Percentiles rank a stretch among this genome's conserved stretches.
Conservation (phyloP, 2,888 invertebrate species). For the Norana najaformis region DNA sequence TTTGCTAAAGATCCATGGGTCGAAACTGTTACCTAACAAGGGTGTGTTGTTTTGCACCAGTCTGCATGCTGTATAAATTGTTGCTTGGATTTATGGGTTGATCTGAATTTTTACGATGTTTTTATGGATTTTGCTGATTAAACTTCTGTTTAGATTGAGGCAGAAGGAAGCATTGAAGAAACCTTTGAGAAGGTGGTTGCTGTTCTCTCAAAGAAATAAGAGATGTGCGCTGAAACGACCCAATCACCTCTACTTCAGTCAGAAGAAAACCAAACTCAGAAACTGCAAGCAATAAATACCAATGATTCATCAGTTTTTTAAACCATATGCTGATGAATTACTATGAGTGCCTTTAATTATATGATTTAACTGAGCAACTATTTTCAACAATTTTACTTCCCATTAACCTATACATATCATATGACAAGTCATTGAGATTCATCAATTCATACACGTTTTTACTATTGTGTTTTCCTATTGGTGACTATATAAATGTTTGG, state of each 20-base stretch:
- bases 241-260: not conserved
- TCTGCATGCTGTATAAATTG: too few relatives aligned
- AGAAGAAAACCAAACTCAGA: not conserved
- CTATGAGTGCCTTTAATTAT: not conserved
- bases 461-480: not conserved
- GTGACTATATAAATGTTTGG: not conserved
- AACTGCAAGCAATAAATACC: constrained; percentile 5
- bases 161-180: constrained; percentile 75
- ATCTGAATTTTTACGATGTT: too few relatives aligned
- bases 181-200: constrained; percentile 72
- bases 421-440: not conserved
- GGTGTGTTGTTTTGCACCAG: too few relatives aligned
- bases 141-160: constrained; percentile 72
- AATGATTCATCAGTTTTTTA: not conserved
- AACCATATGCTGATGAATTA: not conserved
- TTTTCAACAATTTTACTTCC: constrained; percentile 13
- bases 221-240: not conserved
- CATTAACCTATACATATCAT: not conserved
- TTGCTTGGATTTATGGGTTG: not conserved
- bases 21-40: too few relatives aligned
- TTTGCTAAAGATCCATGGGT: too few relatives aligned
- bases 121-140: not conserved
- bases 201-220: not conserved
- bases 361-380: constrained; percentile 13
- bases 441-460: not conserved